Evolutionary conservation across 2,888 invertebrate genomes (phyloP).

Genomic region (Nowickia ferox): DNA sequence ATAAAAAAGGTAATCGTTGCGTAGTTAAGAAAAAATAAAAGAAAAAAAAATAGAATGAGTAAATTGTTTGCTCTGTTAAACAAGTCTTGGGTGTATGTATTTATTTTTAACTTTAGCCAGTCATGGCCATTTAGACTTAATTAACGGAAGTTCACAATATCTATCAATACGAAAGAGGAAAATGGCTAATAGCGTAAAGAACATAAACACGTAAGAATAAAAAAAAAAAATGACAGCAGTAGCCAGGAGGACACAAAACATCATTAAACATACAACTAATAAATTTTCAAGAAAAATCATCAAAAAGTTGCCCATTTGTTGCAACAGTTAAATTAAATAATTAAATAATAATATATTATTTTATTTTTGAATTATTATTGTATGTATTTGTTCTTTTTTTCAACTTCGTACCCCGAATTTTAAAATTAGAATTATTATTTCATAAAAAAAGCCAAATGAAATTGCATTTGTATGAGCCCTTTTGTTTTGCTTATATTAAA

Average conservation of each 20-base stretch:
- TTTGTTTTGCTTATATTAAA: too few relatives aligned
- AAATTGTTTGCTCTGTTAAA: constrained; percentile 20
- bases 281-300: background rate
- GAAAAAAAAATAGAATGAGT: constrained; percentile 11
- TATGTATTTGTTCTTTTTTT: too few relatives aligned
- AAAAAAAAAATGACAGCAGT: background rate
- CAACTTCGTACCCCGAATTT: too few relatives aligned
- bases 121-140: constrained; percentile 34
- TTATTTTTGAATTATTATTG: too few relatives aligned
- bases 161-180: constrained; percentile 38
- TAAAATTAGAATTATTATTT: too few relatives aligned
- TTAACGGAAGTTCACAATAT: constrained; percentile 63
- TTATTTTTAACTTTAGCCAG: background rate
- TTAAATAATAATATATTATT: too few relatives aligned
- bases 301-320: too few relatives aligned
- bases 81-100: constrained; percentile 32
- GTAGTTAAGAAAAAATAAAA: constrained; percentile 23
- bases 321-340: too few relatives aligned
- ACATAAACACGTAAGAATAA: background rate
- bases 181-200: constrained; percentile 24
- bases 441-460: too few relatives aligned
- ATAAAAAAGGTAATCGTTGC: constrained; percentile 29
- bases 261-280: constrained; percentile 17
- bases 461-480: too few relatives aligned
- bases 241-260: background rate